Base-by-base conservation (phyloP, 2,113 vertebrate species). In the Podarcis raffonei region DNA sequence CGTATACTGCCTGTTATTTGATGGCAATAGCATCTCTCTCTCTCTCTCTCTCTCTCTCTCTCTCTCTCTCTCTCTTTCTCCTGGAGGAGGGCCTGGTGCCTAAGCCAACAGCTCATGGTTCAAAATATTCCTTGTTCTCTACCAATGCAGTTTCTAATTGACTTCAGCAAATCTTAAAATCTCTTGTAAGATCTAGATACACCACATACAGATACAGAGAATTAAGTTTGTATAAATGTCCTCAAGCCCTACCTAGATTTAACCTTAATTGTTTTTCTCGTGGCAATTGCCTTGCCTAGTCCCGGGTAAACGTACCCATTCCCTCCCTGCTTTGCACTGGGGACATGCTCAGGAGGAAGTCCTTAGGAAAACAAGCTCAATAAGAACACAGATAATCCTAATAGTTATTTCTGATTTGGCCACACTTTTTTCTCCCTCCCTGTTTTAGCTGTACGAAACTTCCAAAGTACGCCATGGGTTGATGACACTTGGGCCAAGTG, bases 401-500 rank as follows among this genome's bases (percentile, higher is more conserved):
- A 75, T 27, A 5, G 6, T 30, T 39, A 85, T 86, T 88, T 83
- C 27, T 88, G 42, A 53, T 53, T 53, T 53, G 48, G 48, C 11
- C 11, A 53, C 48, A 53, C 48, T 12, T 83, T 48, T 37, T 16
- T 65, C 12, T 12, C 27, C 13, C 35, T 32, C 39, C 16, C 8
- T 13, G 30, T 53, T 16, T 85, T 35, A 98, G 97, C 71, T 98
- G 30, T 97, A 97, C 18, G 97, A 98, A 94, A 97, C 97, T 3
- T 96, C 94, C 65, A 87, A 97, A 39, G 97, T 98, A 23, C 97
- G 97, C 0, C 97, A 98, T 27, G 97, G 97, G 9, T 85, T 98
- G 93, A 98, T 98, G 97, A 98, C 93, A 1, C 95, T 98, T 16
- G 97, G 97, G 83, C 97, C 97, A 72, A 97, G 97, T 83, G 97